Base-by-base conservation (phyloP, 1,140 invertebrate genomes). In the Lepidurus arcticus region DNA sequence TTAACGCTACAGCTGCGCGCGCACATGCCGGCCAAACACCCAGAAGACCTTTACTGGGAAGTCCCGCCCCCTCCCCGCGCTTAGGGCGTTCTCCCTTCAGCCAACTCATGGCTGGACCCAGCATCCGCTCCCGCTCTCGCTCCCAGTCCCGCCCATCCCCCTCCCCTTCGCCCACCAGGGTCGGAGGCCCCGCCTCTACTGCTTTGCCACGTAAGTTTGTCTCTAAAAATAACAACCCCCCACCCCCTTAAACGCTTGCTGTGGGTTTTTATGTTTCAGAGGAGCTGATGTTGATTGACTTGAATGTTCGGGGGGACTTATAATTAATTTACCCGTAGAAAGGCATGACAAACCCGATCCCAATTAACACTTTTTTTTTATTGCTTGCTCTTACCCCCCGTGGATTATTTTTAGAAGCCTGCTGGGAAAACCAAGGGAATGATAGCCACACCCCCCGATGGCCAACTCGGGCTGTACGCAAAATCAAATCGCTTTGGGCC, bases 401-500 rank as follows among this genome's bases (percentile, higher is more conserved):
- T 65, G 53, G 53, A 65, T 65, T 65, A 65, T 65, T 65, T 65
- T 65, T 65, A 65, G 53, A 65, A 65, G 53, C 53, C 9, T 65
- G 53, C 53, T 65, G 53, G 53, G 53, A 65, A 65, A 65, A 65
- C 53, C 9, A 65, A 21, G 53, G 53, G 21, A 65, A 65, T 65
- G 53, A 65, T 11, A 65, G 53, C 53, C 53, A 65, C 53, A 21
- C 53, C 80, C 86, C 87, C 76, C 86, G 90, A 81, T 92, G 92
- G 90, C 91, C 91, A 42, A 92, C 91, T 75, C 85, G 92, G 80
- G 91, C 93, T 78, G 89, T 94, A 82, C 92, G 92, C 82, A 94
- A 94, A 88, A 94, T 94, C 84, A 92, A 92, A 83, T 94, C 92
- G 11, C 85, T 94, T 77, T 94, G 93, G 92, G 92, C 88, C 81